Conservation (phyloP, 2,797 vertebrate species). For the Buceros bicornis region DNA sequence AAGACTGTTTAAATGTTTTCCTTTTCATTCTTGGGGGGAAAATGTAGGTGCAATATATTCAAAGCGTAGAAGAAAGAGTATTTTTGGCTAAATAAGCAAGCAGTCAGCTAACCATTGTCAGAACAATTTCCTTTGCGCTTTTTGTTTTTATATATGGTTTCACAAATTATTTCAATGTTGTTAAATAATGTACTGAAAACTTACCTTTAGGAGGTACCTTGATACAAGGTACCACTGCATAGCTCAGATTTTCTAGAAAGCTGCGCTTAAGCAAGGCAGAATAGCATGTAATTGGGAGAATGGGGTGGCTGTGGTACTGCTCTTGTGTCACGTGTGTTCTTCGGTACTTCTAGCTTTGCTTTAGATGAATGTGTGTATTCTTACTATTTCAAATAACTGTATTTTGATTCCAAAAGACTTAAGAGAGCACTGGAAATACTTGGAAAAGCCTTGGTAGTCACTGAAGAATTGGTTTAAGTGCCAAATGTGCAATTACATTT, state of each 20-base stretch:
- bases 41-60: not conserved
- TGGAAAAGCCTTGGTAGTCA: not conserved
- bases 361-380: not conserved
- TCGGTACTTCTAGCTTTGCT: not conserved
- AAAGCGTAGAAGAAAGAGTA: not conserved
- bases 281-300: not conserved
- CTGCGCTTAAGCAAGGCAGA: not conserved
- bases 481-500: not conserved
- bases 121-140: not conserved
- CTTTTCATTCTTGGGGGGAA: not conserved
- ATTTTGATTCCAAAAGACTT: not conserved
- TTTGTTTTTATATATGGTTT: not conserved
- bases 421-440: not conserved
- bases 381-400: not conserved
- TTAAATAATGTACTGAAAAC: not conserved
- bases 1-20: not conserved
- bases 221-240: not conserved
- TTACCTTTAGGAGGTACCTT: not conserved
- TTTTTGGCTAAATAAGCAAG: not conserved
- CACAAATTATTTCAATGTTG: not conserved
- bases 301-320: not conserved
- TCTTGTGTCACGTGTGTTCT: not conserved
- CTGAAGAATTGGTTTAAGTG: not conserved
- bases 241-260: not conserved
- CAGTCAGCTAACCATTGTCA: not conserved